Evolutionary conservation across 2,888 invertebrate genomes (phyloP).

Genomic region (Yponomeuta evonymella): DNA sequence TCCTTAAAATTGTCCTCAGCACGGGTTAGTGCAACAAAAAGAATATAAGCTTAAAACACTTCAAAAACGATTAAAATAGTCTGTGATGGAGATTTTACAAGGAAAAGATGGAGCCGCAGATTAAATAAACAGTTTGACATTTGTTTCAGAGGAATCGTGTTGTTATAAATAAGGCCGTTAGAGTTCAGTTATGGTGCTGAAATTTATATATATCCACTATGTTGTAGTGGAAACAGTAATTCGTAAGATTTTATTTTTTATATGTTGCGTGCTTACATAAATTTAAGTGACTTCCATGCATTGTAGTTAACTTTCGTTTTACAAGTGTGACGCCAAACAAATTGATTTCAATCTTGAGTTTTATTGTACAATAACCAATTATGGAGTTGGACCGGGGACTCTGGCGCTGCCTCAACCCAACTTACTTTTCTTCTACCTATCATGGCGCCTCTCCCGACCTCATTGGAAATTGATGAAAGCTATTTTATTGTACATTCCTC

Average conservation of each 20-base stretch:
- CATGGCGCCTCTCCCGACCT: not conserved
- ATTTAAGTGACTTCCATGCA: not conserved
- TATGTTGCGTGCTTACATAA: conserved; percentile 8
- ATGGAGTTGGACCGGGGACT: too few species aligned
- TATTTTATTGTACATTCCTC: conserved; percentile 42
- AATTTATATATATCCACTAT: not conserved
- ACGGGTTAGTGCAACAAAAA: too few species aligned
- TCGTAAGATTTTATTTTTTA: not conserved
- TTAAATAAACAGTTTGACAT: too few species aligned
- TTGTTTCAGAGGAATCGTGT: too few species aligned
- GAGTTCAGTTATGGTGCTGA: conserved; percentile 10
- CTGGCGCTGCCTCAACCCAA: too few species aligned
- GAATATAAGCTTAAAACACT: too few species aligned
- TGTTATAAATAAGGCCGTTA: not conserved
- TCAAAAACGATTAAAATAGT: too few species aligned
- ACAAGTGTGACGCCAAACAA: not conserved
- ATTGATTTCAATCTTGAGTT: not conserved
- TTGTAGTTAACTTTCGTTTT: not conserved
- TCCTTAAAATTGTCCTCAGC: too few species aligned
- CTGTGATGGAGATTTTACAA: too few species aligned
- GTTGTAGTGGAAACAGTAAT: not conserved
- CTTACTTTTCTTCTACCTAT: too few species aligned
- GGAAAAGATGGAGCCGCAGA: too few species aligned
- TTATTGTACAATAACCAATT: not conserved
- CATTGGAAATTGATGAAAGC: conserved; percentile 1